A percentile compares a stretch with the other conserved stretches of the same genome.
phyloP scores from a whole-genome alignment of 2,797 vertebrate species.

The Schizothorax lantsangensis region DNA sequence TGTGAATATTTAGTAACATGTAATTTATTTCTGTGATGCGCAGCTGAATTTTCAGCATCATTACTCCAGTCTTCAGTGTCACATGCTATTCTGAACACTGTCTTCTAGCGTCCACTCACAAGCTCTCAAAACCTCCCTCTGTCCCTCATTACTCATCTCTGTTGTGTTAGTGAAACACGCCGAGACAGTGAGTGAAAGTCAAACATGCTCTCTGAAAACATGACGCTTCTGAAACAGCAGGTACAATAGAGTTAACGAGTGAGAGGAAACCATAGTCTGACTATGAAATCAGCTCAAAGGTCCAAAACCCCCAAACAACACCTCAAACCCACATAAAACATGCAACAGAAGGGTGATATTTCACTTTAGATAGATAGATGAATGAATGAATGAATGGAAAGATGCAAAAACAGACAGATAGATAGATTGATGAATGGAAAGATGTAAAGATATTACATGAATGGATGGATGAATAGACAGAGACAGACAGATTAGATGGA shows the following conservation, averaged over 20 bases:
- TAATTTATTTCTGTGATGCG: neutral
- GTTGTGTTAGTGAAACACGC: constrained; percentile 29
- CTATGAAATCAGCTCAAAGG: neutral
- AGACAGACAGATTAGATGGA: neutral
- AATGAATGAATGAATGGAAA: neutral
- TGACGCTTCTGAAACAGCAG: neutral
- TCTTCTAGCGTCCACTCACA: neutral
- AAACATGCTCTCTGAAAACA: constrained; percentile 31
- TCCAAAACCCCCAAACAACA: neutral
- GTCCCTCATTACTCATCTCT: neutral
- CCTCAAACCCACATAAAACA: neutral
- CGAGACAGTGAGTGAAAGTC: constrained; percentile 12
- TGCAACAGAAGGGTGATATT: neutral
- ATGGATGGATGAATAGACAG: neutral
- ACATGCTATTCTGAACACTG: neutral
- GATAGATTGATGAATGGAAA: neutral
- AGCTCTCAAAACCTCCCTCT: neutral
- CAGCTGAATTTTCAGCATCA: neutral
- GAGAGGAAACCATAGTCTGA: neutral
- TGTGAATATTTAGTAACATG: neutral
- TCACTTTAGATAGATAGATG: neutral
- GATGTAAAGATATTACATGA: neutral
- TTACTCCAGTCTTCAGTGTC: neutral
- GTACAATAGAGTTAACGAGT: neutral
- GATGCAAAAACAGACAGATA: neutral